These are phyloP conservation scores for Carduelis carduelis DNA, from an alignment of 2,797 vertebrate species.

Conservation along the genomic window DNA sequence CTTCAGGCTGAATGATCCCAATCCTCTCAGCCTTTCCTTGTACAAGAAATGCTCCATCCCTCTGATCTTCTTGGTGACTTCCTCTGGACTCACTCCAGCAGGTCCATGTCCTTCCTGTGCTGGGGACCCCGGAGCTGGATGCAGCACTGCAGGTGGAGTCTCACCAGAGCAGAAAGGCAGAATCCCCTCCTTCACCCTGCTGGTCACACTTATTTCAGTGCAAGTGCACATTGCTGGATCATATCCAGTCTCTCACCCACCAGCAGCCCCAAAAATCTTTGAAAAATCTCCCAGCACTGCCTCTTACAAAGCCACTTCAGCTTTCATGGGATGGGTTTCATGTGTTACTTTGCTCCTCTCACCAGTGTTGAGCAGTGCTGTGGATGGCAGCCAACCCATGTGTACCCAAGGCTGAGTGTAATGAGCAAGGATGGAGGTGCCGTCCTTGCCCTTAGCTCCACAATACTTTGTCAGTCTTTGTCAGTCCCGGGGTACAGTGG, in stretches of 20 bases:
- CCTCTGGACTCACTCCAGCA: neutral
- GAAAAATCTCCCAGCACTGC: neutral
- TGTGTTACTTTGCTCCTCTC: accelerated
- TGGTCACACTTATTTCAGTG: neutral
- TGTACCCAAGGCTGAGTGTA: neutral
- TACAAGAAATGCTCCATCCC: neutral
- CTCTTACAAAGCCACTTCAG: neutral
- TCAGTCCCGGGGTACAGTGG: neutral
- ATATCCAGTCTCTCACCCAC: neutral
- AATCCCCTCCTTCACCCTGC: neutral
- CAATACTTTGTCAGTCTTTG: neutral
- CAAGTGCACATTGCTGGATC: neutral
- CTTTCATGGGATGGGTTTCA: neutral
- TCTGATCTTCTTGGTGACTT: neutral
- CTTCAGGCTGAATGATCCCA: neutral
- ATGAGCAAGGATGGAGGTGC: neutral
- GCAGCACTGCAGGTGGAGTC: neutral
- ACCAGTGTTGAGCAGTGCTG: accelerated
- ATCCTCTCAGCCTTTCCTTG: neutral
- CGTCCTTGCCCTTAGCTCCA: neutral
- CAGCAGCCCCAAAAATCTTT: neutral
- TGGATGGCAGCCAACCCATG: neutral
- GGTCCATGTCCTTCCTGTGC: neutral
- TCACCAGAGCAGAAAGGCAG: neutral
- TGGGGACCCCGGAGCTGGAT: neutral